Base-by-base conservation (phyloP, 64 coral and sea anemone genomes). In the Acropora tenuis region DNA sequence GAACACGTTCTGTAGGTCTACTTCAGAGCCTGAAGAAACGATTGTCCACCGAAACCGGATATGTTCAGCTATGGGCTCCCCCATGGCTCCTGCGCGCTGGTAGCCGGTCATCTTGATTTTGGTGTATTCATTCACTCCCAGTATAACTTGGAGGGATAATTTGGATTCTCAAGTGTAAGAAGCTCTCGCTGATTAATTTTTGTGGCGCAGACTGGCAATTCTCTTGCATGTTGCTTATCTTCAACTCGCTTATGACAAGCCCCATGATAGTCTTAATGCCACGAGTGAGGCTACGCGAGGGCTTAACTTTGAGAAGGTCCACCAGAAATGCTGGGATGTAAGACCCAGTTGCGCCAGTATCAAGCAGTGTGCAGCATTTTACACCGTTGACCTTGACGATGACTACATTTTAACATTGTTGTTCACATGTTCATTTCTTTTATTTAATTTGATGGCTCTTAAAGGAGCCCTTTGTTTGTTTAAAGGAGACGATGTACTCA, bases 371-470 rank as follows among this genome's bases (percentile, higher is more conserved):
- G 3, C 74, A 30, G 45, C 87, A 89, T 55, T 61, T 89, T n/a
- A 89, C 87, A 77, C 50, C 74, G 69, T 89, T 89, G 9, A 89
- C 87, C 63, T 78, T 89, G 16, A 89, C 75, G 49, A 89, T 67
- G 50, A 89, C 87, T 42, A 89, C 74, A 5, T 55, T 55, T 55
- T 10, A 55, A 55, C 52, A 55, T 55, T 55, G 30, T 30, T 30
- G 30, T 30, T 30, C 30, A 30, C 30, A 30, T 30, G 30, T 30
- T 30, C 30, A 30, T 30, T 30, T 30, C 30, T 30, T 30, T 30
- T 30, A 30, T 30, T 30, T 30, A 30, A 30, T 30, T 30, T 30
- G 30, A 30, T 30, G 30, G 30, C 30, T 30, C 30, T 30, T 30
- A 30, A 30, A 30, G 30, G 30, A 30, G 30, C 30, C 30, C 30